Conservation (phyloP, 2,797 vertebrate species). For the Parauchenoglanis punctatus region DNA sequence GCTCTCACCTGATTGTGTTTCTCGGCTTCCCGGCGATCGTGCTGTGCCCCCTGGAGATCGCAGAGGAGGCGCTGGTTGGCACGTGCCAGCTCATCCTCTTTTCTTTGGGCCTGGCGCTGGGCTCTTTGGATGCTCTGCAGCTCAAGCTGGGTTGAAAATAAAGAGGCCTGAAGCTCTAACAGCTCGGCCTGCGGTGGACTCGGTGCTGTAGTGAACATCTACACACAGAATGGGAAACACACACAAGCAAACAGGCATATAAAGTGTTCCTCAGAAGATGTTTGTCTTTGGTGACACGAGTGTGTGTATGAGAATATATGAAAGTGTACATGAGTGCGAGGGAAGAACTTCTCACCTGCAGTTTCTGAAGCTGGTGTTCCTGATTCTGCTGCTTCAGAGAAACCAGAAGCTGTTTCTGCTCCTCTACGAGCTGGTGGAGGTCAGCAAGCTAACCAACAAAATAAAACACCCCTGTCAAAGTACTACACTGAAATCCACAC, state of each 20-base stretch:
- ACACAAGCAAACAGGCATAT: slow-evolving; percentile 1
- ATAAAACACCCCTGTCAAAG: slow-evolving; percentile 1
- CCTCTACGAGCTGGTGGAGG: slow-evolving; percentile 79
- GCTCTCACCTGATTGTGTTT: slow-evolving; percentile 83
- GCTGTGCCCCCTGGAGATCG: slow-evolving; percentile 75
- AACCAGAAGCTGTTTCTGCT: slow-evolving; percentile 83
- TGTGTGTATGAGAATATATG: neutral
- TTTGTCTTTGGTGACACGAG: neutral
- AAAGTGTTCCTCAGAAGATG: neutral
- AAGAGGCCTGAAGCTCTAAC: slow-evolving; percentile 80
- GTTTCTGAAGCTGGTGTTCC: slow-evolving; percentile 77
- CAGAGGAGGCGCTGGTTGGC: slow-evolving; percentile 76
- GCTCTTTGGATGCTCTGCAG: slow-evolving; percentile 79
- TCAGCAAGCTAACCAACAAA: slow-evolving; percentile 76
- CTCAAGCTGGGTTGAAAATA: slow-evolving; percentile 89
- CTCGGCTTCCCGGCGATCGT: slow-evolving; percentile 80
- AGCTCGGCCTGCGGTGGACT: slow-evolving; percentile 76
- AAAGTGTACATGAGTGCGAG: neutral
- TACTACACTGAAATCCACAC: neutral
- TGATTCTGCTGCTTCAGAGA: slow-evolving; percentile 82
- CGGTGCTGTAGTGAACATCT: slow-evolving; percentile 70
- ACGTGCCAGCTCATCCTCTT: slow-evolving; percentile 74
- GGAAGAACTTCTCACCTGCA: slow-evolving; percentile 72
- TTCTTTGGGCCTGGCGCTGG: slow-evolving; percentile 75
- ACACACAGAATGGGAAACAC: slow-evolving; percentile 16